Evolutionary conservation across 2,888 invertebrate genomes (phyloP), one percentile per base, ranked within the genome.

Genomic region (Lydus trimaculatus): DNA sequence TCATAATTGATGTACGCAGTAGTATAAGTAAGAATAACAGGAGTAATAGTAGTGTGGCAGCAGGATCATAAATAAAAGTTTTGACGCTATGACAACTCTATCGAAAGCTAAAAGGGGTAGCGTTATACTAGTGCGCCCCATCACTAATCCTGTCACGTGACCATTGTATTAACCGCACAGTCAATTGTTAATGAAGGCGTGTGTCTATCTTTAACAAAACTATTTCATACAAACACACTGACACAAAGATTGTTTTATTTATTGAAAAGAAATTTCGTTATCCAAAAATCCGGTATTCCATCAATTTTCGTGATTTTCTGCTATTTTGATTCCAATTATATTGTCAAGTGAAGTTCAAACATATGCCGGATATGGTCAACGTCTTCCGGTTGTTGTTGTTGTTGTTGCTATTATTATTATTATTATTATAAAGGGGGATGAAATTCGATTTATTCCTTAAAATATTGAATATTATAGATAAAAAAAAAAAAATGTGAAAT

Each of bases 61-160:
- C 56, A 67, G 64, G 70, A 75, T 72, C 76, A 79, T 79, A 79
- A 79, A 79, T 77, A 48, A 78, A 3, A 77, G 64, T 72, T 77
- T 76, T 75, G 74, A 73, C 76, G 70, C 73, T 74, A 76, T 80
- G 82, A 82, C 82, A 81, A 79, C 82, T 82, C 78, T 77, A 81
- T 82, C 79, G 72, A 76, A 79, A 82, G 71, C 75, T 75, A 80
- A 79, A n/a, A 82, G 80, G 77, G 72, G 78, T 77, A 76, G 73
- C 72, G 75, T 72, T 80, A 82, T 80, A 82, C 81, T 70, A 73
- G 75, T 73, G 79, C 77, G 78, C 79, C 77, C 75, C 75, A 76
- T 77, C 79, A 76, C 77, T 74, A 72, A 73, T 75, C 74, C 69
- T 67, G 79, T 78, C 82, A 81, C 82, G 82, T 81, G 82, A 78